Percentiles rank a stretch among this genome's conserved stretches.
Evolutionary conservation across 35 echinoderm and acorn worm species (phyloP).

Genomic region (Lytechinus pictus): DNA sequence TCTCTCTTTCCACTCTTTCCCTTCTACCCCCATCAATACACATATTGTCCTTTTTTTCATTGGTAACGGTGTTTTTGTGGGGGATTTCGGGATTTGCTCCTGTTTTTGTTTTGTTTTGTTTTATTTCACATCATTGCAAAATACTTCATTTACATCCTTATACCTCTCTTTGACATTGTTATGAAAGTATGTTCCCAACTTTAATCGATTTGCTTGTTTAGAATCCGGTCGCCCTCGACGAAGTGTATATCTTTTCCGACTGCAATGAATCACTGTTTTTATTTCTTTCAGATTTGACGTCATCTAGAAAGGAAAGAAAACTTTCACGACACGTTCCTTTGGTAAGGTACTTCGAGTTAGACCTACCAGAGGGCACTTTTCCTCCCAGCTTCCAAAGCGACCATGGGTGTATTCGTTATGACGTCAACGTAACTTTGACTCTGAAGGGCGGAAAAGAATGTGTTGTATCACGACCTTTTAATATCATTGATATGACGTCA

Average conservation of each 20-base stretch:
- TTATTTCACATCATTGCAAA: no score
- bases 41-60: no score
- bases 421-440: constrained; percentile 17
- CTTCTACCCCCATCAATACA: no score
- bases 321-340: neutral
- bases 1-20: no score
- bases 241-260: neutral
- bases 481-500: neutral
- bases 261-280: constrained; percentile 12
- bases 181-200: no score
- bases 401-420: neutral
- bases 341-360: constrained; percentile 29
- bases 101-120: no score
- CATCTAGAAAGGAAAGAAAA: constrained; percentile 16
- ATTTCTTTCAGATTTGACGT: neutral
- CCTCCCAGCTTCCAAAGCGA: neutral
- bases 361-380: constrained; percentile 25
- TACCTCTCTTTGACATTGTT: no score
- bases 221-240: neutral
- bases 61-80: no score
- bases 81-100: no score
- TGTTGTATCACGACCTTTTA: constrained; percentile 36
- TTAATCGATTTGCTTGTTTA: no score
- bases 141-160: no score
- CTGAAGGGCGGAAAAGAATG: neutral